A percentile compares a stretch with the other conserved stretches of the same genome.
These are phyloP conservation scores for Microcebus lehilahytsara DNA, from an alignment of 2,113 vertebrate species.

Conservation along the genomic window DNA sequence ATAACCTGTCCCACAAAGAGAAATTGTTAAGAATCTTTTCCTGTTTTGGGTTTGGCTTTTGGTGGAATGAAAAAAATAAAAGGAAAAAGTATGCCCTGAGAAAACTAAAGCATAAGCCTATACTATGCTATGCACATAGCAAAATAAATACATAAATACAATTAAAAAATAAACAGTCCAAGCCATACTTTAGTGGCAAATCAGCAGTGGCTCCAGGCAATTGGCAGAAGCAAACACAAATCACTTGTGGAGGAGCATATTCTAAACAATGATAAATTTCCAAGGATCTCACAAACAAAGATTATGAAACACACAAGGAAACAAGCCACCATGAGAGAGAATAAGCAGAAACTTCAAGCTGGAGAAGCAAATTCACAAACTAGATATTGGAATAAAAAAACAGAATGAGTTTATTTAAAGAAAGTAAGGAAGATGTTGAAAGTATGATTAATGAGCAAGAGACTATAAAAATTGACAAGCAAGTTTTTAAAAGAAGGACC, in stretches of 20 bases:
- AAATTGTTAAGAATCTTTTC: background rate
- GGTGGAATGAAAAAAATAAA: background rate
- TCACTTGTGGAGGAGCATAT: background rate
- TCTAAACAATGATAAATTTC: constrained; percentile 4
- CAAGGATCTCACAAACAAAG: background rate
- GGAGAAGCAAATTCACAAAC: background rate
- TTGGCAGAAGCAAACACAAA: background rate
- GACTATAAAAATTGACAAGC: background rate
- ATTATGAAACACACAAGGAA: background rate
- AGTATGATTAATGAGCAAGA: background rate
- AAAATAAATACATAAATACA: background rate
- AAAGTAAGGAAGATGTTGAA: background rate
- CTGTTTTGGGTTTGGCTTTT: background rate
- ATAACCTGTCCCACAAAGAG: background rate
- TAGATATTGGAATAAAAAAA: background rate
- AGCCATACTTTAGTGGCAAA: background rate
- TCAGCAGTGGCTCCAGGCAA: background rate
- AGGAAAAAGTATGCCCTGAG: background rate
- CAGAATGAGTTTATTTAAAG: background rate
- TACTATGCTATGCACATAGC: too few relatives aligned
- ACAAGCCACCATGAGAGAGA: background rate
- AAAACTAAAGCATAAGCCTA: background rate
- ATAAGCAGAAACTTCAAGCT: background rate
- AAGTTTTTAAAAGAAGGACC: background rate
- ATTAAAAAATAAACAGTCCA: background rate